A percentile compares a stretch with the other conserved stretches of the same genome.
Evolutionary conservation across 2,888 invertebrate species (phyloP).

Genomic region (Perizoma affinitatum): DNA sequence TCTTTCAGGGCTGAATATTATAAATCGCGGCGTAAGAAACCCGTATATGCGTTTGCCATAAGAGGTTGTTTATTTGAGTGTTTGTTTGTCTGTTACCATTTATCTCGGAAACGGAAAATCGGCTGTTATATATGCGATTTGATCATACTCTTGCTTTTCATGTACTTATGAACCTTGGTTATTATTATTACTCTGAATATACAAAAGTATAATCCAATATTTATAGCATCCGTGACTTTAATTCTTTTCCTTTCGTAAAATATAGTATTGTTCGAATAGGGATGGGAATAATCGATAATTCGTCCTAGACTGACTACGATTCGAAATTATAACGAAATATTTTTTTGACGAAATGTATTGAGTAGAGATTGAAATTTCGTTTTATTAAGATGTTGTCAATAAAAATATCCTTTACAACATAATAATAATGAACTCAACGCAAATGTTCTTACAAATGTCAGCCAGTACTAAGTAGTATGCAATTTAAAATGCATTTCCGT

Average conservation of each 20-base stretch:
- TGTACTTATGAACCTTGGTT: background rate
- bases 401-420: background rate
- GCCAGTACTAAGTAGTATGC: slow-evolving; percentile 27
- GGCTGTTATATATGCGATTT: no score
- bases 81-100: no score
- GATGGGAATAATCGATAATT: slow-evolving; percentile 24
- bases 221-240: slow-evolving; percentile 76
- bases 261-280: slow-evolving; percentile 32
- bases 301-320: slow-evolving; percentile 4
- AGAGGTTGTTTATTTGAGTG: no score
- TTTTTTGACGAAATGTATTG: no score
- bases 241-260: slow-evolving; percentile 47
- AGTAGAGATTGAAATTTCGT: background rate
- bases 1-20: no score
- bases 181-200: slow-evolving; percentile 38
- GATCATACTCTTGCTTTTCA: no score
- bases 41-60: no score
- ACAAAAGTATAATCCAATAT: slow-evolving; percentile 80
- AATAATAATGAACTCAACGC: slow-evolving; percentile 36
- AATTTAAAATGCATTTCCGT: slow-evolving; percentile 32
- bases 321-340: no score
- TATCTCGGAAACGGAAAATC: no score
- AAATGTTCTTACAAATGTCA: slow-evolving; percentile 31
- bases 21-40: no score
- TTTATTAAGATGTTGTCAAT: background rate